Conservation (phyloP, 92 coral and sea anemone species). For the Nematostella vectensis region DNA sequence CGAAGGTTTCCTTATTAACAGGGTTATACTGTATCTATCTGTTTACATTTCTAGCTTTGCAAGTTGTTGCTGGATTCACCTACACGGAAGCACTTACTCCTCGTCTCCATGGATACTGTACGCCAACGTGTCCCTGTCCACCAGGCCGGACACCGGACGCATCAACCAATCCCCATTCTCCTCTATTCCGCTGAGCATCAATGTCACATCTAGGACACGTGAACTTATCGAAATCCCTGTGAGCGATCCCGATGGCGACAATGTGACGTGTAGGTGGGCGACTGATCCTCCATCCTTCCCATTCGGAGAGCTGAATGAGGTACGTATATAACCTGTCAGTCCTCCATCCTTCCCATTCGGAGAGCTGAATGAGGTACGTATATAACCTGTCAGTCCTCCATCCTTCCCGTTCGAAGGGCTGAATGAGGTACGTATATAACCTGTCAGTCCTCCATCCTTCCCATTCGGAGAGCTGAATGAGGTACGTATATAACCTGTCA, state of each 20-base stretch:
- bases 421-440: too few species aligned
- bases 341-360: too few species aligned
- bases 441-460: too few species aligned
- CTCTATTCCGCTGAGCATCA: neutral
- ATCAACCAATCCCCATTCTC: conserved; percentile 16
- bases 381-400: too few species aligned
- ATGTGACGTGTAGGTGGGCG: conserved; percentile 5
- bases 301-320: conserved; percentile 5
- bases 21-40: too few species aligned
- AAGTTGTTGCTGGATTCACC: neutral
- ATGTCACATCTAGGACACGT: neutral
- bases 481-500: too few species aligned
- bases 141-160: neutral
- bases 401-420: too few species aligned
- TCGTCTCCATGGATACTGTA: neutral
- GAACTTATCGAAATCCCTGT: conserved; percentile 5
- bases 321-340: too few species aligned
- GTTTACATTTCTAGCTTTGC: neutral
- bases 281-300: neutral
- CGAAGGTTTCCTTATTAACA: too few species aligned
- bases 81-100: neutral
- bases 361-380: too few species aligned
- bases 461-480: too few species aligned
- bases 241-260: conserved; percentile 10
- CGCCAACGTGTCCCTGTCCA: neutral